Percentiles rank a stretch among this genome's conserved stretches.
Conservation (phyloP, 2,797 vertebrate species). For the Chiloscyllium punctatum region DNA sequence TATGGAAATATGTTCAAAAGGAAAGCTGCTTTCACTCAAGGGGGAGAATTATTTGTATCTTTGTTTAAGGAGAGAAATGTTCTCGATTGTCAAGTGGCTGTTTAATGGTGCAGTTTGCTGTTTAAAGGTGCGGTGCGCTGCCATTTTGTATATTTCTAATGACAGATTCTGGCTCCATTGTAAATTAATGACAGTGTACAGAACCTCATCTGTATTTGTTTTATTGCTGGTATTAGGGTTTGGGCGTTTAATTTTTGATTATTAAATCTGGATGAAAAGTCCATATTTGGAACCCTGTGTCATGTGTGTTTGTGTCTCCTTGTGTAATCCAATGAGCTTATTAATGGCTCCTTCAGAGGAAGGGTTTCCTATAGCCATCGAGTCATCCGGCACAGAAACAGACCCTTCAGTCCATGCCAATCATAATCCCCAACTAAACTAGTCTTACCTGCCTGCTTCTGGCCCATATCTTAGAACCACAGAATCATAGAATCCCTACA, state of each 20-base stretch:
- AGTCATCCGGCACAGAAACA: too few relatives aligned
- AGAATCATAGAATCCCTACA: too few relatives aligned
- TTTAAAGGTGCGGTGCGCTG: constrained; percentile 15
- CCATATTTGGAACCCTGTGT: constrained; percentile 36
- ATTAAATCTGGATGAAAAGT: constrained; percentile 38
- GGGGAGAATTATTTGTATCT: constrained; percentile 32
- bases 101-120: constrained; percentile 5
- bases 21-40: neutral
- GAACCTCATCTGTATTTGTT: constrained; percentile 37
- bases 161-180: constrained; percentile 35
- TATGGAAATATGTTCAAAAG: neutral
- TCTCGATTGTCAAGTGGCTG: constrained; percentile 25
- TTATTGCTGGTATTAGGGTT: constrained; percentile 36
- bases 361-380: neutral
- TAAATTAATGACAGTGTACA: constrained; percentile 35
- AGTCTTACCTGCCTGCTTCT: too few relatives aligned
- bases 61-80: constrained; percentile 24
- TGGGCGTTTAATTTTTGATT: constrained; percentile 32
- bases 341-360: neutral
- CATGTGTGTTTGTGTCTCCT: constrained; percentile 23
- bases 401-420: too few relatives aligned
- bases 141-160: constrained; percentile 37
- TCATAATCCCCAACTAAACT: too few relatives aligned
- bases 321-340: neutral
- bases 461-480: too few relatives aligned